Base-by-base conservation (phyloP, 2,797 vertebrate genomes). In the Lutjanus campechanus region DNA sequence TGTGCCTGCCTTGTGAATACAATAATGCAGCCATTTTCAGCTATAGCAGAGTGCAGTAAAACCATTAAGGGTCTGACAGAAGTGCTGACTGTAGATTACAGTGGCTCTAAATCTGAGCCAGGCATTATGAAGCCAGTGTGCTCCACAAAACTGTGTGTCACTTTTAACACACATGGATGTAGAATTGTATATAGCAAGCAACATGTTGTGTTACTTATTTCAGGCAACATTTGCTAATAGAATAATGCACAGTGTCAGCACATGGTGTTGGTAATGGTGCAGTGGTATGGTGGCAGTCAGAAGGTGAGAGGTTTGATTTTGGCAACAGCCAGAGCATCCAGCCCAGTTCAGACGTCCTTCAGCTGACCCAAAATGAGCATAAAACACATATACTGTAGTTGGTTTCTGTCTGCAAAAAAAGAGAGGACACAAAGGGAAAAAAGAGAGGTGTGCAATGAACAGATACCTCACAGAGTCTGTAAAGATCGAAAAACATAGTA, bases 71-170 rank as follows among this genome's bases (percentile, higher is more conserved):
- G 81, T 78, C 78, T 79, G 88, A 87, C 85, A 88, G 87, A 91
- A 91, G 90, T 89, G 88, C 89, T 89, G 90, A 91, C 87, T 89
- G 81, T 73, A 88, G 83, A 92, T 90, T 83, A 88, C 74, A 89
- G 77, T 22, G 68, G 69, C 84, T 83, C 78, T 84, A 86, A 86
- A 89, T 87, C 77, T 79, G 73, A 88, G 68, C 66, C 77, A 19
- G 84, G 72, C 72, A 73, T 85, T 84, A 83, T 83, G 71, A 81
- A 83, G 81, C 67, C 77, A 60, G 56, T 54, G 64, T 55, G 71
- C 70, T 43, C 47, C 55, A 69, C 64, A 79, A 78, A 86, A 61
- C 59, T 58, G 41, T n/a, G 10, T 80, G 87, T 72, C 64, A 70
- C 78, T 85, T 77, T 82, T 54, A 77, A 77, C 81, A 76, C 11